Evolutionary conservation across 2,797 vertebrate species (phyloP), one percentile per base, ranked within the genome.

Genomic region (Octomys mimax): DNA sequence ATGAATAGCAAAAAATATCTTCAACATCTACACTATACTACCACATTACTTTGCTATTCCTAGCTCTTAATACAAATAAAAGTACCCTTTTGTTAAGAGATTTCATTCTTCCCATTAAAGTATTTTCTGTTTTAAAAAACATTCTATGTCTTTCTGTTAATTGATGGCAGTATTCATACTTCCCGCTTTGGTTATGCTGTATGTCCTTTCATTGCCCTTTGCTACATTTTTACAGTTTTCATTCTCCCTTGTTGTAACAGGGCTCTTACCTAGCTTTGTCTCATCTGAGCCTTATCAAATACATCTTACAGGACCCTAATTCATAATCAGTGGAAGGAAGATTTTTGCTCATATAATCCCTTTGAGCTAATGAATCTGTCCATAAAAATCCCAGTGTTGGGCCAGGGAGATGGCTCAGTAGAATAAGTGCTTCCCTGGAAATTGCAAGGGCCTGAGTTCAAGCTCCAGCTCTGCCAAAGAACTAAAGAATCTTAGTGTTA

Each of bases 11-110:
- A 73, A 92, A 92, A 70, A 52, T 93, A 92, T 22, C 61, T 82
- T 21, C 82, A 21, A 24, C 14, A n/a, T 71, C 22, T 87, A 68
- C 86, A 4, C 61, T 64, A 6, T 36, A 9, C 6, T 83, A 39
- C 18, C 1, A 1, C 2, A 57, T 42, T 95, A 19, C 22, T 66
- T 87, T 78, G 39, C 28, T 90, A 14, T 33, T 39, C 80, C n/a
- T 61, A 83, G 39, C 49, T 91, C 22, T 75, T 95, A 68, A 88
- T 57, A 24, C 82, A 92, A 94, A 52, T 10, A 85, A 54, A 93
- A 92, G 33, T 11, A 46, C 9, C 8, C 13, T 87, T 93, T 92
- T 81, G 6, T 39, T 42, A 87, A 73, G 2, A 64, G 6, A 82
- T 61, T 90, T 91, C 31, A 49, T 89, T 87, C 16, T 79, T 94